Conservation (phyloP, 1,140 invertebrate species). For the Amphibalanus amphitrite region DNA sequence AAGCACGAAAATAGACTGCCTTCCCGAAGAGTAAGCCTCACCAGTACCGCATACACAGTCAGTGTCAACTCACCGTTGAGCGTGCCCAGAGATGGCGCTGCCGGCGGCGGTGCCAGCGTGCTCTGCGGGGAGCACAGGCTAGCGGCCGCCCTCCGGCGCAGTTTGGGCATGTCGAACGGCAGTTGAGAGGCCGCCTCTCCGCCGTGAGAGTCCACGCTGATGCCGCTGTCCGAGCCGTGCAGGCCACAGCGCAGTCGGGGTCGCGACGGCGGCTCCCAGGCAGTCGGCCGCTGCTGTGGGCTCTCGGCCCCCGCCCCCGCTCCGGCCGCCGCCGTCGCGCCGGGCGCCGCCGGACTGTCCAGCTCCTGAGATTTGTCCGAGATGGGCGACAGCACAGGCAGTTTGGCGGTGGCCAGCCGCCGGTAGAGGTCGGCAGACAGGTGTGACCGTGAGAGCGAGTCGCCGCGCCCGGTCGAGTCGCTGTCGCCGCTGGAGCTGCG, state of each 20-base stretch:
- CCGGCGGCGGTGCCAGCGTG: background rate
- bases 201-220: conserved; percentile 37
- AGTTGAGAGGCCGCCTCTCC: conserved; percentile 45
- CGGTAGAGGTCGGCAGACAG: conserved; percentile 28
- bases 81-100: background rate
- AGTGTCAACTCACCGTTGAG: background rate
- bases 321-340: conserved; percentile 39
- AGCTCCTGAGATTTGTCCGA: conserved; percentile 76
- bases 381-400: conserved; percentile 70
- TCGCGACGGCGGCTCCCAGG: conserved; percentile 25
- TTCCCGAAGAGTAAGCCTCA: no score
- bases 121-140: background rate
- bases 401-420: conserved; percentile 40
- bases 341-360: conserved; percentile 47
- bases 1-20: no score
- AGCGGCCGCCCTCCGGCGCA: conserved; percentile 45
- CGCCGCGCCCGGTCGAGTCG: conserved; percentile 16
- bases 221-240: conserved; percentile 66
- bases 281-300: no score
- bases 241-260: background rate
- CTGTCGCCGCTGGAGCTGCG: conserved; percentile 48
- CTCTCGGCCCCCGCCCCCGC: conserved; percentile 32
- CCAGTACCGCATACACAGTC: no score
- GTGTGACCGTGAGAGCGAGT: conserved; percentile 35
- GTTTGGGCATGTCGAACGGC: conserved; percentile 75